Conservation (phyloP, 1,140 invertebrate species). For the Maconellicoccus hirsutus region DNA sequence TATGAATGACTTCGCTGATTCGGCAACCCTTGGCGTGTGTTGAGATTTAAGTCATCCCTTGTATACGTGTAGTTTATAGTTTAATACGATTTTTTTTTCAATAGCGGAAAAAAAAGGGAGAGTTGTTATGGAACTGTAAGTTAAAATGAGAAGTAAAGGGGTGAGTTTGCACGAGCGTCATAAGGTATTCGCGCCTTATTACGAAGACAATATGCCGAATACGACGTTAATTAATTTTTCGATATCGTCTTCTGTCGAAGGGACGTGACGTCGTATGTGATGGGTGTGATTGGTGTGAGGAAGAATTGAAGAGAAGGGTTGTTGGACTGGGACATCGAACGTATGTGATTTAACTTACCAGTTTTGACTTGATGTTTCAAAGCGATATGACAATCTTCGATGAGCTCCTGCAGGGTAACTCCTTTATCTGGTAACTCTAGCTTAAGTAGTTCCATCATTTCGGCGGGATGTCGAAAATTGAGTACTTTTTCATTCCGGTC, state of each 20-base stretch:
- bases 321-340: background rate
- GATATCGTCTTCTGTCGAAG: no score
- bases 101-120: no score
- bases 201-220: background rate
- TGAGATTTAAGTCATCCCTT: background rate
- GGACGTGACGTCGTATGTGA: no score
- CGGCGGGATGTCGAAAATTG: conserved; percentile 88
- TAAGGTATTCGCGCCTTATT: background rate
- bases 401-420: conserved; percentile 69
- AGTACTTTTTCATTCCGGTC: conserved; percentile 73
- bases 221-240: conserved; percentile 6
- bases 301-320: no score
- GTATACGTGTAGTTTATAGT: no score
- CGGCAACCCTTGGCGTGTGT: background rate
- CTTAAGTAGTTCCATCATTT: conserved; percentile 75
- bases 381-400: conserved; percentile 82
- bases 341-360: conserved; percentile 49
- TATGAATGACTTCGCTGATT: background rate
- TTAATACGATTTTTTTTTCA: no score
- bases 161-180: background rate
- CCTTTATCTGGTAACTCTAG: conserved; percentile 73
- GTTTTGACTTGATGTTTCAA: conserved; percentile 95
- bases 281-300: no score
- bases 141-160: no score
- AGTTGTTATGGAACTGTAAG: no score